Evolutionary conservation across 2,797 vertebrate genomes (phyloP), one percentile per base, ranked within the genome.

Genomic region (Anguilla marmorata): DNA sequence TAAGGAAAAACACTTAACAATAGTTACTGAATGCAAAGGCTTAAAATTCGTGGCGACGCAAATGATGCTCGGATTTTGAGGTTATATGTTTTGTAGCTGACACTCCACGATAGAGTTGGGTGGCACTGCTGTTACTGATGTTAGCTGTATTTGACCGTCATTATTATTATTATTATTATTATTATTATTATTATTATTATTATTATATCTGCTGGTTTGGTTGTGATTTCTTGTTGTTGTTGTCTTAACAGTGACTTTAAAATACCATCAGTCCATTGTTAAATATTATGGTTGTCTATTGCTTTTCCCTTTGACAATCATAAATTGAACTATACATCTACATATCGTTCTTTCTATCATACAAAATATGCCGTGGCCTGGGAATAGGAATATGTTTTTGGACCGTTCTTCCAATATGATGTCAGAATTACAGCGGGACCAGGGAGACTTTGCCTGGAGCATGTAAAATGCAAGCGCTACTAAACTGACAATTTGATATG

Each of bases 81-180:
- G 21, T 82, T 48, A 9, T 5, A 5, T 45, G 41, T 9, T 48
- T 6, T 82, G 8, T 16, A 76, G 3, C 24, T 76, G 74, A 41
- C 30, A 82, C 8, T n/a, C 19, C 19, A 2, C n/a, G 19, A 48
- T 16, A 76, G 14, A 50, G 21, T 82, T 82, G 45, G 19, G 41
- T 19, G 37, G 3, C 1, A 48, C 21, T 82, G 41, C 16, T 19
- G 79, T 48, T 27, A 2, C 9, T 9, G 79, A 82, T 82, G 41
- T 16, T 3, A 14, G 11, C 3, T 41, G n/a, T 82, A 82, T 30
- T 48, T 50, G 4, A 45, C 33, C 45, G 8, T 30, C 41, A 16
- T 14, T 37, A 74, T 74, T 74, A 74, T 74, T 33, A 74, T 74
- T 74, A 74, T 74, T 74, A 33, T 37, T 74, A 74, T 74, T 74